Percentiles rank a stretch among this genome's conserved stretches.
These are phyloP conservation scores for Thunnus albacares DNA, from an alignment of 2,797 vertebrate species.

Conservation along the genomic window DNA sequence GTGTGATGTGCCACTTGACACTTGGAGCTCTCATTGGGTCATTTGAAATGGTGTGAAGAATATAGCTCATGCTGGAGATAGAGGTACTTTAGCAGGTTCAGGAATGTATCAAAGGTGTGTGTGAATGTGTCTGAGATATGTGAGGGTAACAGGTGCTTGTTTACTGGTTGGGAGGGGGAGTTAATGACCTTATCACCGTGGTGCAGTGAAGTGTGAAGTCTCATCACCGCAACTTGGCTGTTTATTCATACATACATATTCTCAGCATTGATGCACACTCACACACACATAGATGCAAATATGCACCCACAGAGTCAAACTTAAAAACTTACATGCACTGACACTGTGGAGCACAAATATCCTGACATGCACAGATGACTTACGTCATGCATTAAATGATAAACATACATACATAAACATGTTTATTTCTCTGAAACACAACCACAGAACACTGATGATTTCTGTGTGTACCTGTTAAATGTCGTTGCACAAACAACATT, in stretches of 20 bases:
- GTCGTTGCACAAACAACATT: neutral
- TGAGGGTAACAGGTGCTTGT: slow-evolving; percentile 51
- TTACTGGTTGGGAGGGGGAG: slow-evolving; percentile 65
- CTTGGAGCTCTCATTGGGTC: slow-evolving; percentile 14
- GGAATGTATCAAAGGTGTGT: slow-evolving; percentile 10
- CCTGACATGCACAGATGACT: slow-evolving; percentile 13
- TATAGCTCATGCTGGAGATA: neutral
- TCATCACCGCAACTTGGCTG: slow-evolving; percentile 53
- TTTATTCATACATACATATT: slow-evolving; percentile 52
- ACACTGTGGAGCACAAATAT: slow-evolving; percentile 6
- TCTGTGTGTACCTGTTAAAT: neutral
- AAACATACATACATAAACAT: neutral
- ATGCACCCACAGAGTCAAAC: neutral
- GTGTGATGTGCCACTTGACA: neutral
- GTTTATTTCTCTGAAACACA: neutral
- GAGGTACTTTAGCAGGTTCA: neutral
- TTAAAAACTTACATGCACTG: neutral
- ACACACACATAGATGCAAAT: slow-evolving; percentile 28
- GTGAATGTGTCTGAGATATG: slow-evolving; percentile 35
- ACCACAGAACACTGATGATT: neutral
- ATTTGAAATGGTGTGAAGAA: neutral
- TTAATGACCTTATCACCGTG: slow-evolving; percentile 78
- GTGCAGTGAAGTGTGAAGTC: slow-evolving; percentile 70
- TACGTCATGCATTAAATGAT: slow-evolving; percentile 4
- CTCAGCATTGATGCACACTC: slow-evolving; percentile 6